These are phyloP conservation scores for Anadara kagoshimensis DNA, from an alignment of 1,140 invertebrate genomes.

Conservation along the genomic window DNA sequence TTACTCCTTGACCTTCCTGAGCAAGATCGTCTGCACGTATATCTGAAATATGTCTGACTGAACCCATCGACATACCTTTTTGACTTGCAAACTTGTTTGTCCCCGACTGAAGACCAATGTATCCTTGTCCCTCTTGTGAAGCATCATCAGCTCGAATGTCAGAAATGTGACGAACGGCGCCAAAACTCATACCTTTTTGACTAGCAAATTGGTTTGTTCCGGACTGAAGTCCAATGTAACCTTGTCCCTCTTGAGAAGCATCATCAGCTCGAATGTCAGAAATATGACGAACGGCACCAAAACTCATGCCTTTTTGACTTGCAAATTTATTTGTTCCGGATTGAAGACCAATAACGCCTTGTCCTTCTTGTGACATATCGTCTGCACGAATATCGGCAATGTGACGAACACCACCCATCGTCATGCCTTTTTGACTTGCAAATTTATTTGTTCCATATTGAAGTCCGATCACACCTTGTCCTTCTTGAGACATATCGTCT, in stretches of 20 bases:
- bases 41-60: conserved; percentile 87
- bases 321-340: conserved; percentile 93
- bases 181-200: conserved; percentile 93
- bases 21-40: conserved; percentile 57
- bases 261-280: conserved; percentile 57
- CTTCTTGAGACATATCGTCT: conserved; percentile 79
- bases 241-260: conserved; percentile 36
- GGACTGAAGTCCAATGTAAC: conserved; percentile 37
- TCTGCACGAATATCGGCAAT: conserved; percentile 59
- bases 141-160: conserved; percentile 60
- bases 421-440: conserved; percentile 80
- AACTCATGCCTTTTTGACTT: conserved; percentile 89
- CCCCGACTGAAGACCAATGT: conserved; percentile 93
- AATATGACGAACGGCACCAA: conserved; percentile 77
- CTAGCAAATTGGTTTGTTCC: conserved; percentile 80
- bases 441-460: conserved; percentile 95
- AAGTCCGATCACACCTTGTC: conserved; percentile 91
- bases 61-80: conserved; percentile 86
- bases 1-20: conserved; percentile 12
- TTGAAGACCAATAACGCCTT: conserved; percentile 90
- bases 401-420: conserved; percentile 56
- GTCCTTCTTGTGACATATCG: conserved; percentile 74
- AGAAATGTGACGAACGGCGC: conserved; percentile 90
- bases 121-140: conserved; percentile 76
- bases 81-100: conserved; percentile 84